Base-by-base conservation (phyloP, 1,140 invertebrate genomes). In the Tribolium castaneum region DNA sequence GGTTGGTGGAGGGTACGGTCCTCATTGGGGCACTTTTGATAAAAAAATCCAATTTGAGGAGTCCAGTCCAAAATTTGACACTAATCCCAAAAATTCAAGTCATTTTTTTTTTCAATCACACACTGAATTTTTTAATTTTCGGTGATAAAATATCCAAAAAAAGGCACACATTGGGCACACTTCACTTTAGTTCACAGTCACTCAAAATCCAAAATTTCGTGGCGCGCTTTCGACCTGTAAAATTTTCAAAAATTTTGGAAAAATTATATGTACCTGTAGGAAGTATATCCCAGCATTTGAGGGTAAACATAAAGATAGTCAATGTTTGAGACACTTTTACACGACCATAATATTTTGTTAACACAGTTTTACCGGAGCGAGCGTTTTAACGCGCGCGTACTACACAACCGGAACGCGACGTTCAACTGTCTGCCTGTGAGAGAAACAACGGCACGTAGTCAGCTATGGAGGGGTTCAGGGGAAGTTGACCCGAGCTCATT, bases 211-310 rank as follows among this genome's bases (percentile, higher is more conserved):
- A 74, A 66, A 16, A 56, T 34, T 34, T 62, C 16, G 10, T 70
- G 13, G 19, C 39, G 35, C 50, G 6, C 9, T 66, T 25, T 14
- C 12, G 49, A 50, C 52, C 51, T 59, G 10, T 9, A 25, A 45
- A 71, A 59, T 66, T 35, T 34, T 16, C 71, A 78, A 80, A 76
- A 76, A 59, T 56, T 50, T 22, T 52, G 19, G n/a, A 59, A 51
- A 76, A 75, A 52, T 52, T n/a, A 70, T 78, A 77, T 83, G 71
- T 86, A 86, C 86, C 86, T 86, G 82, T 86, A 86, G 83, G 85
- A 85, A 83, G 86, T 86, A 84, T 86, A 86, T 84, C 85, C 86
- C 86, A 86, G 85, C 86, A 86, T 86, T 86, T 85, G 86, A 85
- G 78, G 82, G 83, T 81, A 85, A 82, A 85, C 86, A 86, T 86